Evolutionary conservation across 2,888 invertebrate species (phyloP), one percentile per base, ranked within the genome.

Genomic region (Harmothoe impar): DNA sequence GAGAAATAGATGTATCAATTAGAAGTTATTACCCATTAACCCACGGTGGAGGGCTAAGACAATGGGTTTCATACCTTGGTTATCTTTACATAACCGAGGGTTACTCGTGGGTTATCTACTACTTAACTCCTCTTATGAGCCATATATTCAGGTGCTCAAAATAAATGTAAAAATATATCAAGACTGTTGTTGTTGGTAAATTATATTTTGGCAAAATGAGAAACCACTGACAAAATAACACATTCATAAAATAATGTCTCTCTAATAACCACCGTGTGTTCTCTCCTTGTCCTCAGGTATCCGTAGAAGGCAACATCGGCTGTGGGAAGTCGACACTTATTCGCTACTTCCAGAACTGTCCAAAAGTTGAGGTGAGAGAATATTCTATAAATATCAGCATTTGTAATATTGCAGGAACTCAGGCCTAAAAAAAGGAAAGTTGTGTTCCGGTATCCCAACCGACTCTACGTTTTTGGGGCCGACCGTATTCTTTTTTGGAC

Each of bases 241-340:
- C n/a, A n/a, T n/a, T n/a, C n/a, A n/a, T n/a, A n/a, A n/a, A n/a
- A n/a, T n/a, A n/a, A n/a, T n/a, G n/a, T n/a, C n/a, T n/a, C n/a
- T n/a, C n/a, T n/a, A n/a, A n/a, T n/a, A n/a, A n/a, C n/a, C n/a
- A n/a, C n/a, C n/a, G n/a, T n/a, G n/a, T n/a, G n/a, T n/a, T n/a
- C n/a, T n/a, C n/a, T n/a, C n/a, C n/a, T n/a, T n/a, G n/a, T 68
- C 90, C 68, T 33, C 92, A 95, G 95, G 95, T 95, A 10, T 94
- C 95, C 29, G 93, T 95, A 54, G 95, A 95, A 91, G 95, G 95
- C n/a, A 95, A 95, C 92, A 95, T 95, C 90, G 95, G 95, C 12
- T 94, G 94, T 94, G 95, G 95, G 35, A 95, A 95, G 91, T 94
- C 95, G 78, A 95, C 95, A 15, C 90, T 95, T 1, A 92, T 95